Base-by-base conservation (phyloP, 2,113 vertebrate genomes). In the Ginglymostoma cirratum region DNA sequence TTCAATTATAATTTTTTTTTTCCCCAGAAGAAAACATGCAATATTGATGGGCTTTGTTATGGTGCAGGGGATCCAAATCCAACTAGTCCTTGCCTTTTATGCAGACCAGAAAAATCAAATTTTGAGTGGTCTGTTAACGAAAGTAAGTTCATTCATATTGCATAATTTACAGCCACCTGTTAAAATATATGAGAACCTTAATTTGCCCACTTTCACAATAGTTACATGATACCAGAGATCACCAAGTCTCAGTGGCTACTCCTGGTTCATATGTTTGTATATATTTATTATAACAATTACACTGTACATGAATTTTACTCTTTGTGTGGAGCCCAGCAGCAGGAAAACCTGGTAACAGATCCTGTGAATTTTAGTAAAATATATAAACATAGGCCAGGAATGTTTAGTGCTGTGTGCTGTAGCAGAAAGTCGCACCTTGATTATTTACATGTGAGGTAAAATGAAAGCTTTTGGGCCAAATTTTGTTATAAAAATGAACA, bases 21-120 rank as follows among this genome's bases (percentile, higher is more conserved):
- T 48, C 48, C 48, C 10, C 96, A 99, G 99, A 98, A 98, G 97
- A 98, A 98, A 97, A 97, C 97, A 1, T 99, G 99, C 97, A 97
- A 97, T 96, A 98, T 99, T 42, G 97, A 98, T 96, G 98, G 98
- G 6, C 61, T 97, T 93, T 99, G 99, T 97, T 98, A 98, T 24
- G 96, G 95, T 65, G 98, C 98, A 96, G 98, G 98, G 0, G 97
- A 98, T 95, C 96, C 96, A 96, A 98, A 97, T 96, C 98, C 98
- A 96, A 97, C 96, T 96, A 98, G 97, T 96, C 97, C 98, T 66
- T 99, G 98, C 96, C 97, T 98, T 96, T 96, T 97, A 42, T 99
- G 99, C 96, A 98, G 97, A 96, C 98, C 99, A 0, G 97, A 98
- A 52, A 96, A 97, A n/a, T 99, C 98, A 96, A 98, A 97, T 86